Conservation (phyloP, 2,888 invertebrate genomes). For the Dasypolia templi region DNA sequence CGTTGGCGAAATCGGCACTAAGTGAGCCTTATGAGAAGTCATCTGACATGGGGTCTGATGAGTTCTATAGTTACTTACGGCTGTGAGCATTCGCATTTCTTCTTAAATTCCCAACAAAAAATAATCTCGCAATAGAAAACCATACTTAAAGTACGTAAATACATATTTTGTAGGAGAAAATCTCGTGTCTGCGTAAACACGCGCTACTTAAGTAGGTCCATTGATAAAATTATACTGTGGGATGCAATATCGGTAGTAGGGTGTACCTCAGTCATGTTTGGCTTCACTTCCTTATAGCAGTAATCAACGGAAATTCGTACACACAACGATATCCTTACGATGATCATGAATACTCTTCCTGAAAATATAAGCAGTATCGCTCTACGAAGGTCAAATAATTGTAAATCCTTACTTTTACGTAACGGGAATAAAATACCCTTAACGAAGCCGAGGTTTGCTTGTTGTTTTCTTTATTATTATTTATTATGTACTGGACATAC, state of each 20-base stretch:
- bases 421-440: not conserved
- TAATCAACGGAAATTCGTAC: constrained; percentile 36
- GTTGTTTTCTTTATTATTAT: not conserved
- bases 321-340: constrained; percentile 29
- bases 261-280: constrained; percentile 2
- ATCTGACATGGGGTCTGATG: constrained; percentile 42
- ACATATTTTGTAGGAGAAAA: not conserved
- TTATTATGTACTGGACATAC: not conserved
- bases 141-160: not conserved
- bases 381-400: constrained; percentile 67
- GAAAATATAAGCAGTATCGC: constrained; percentile 62
- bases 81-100: constrained; percentile 19
- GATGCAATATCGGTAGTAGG: constrained; percentile 13
- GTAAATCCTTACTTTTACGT: constrained; percentile 71
- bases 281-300: constrained; percentile 17
- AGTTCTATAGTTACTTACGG: constrained; percentile 40
- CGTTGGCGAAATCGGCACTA: too few species aligned
- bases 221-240: constrained; percentile 23
- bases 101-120: not conserved
- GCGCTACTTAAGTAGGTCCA: not conserved
- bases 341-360: constrained; percentile 6
- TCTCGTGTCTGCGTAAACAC: not conserved
- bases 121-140: not conserved
- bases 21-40: constrained; percentile 62
- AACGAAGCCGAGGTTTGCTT: too few species aligned